Evolutionary conservation across 2,888 invertebrate species (phyloP).

Genomic region (Acanthopleura granulata): DNA sequence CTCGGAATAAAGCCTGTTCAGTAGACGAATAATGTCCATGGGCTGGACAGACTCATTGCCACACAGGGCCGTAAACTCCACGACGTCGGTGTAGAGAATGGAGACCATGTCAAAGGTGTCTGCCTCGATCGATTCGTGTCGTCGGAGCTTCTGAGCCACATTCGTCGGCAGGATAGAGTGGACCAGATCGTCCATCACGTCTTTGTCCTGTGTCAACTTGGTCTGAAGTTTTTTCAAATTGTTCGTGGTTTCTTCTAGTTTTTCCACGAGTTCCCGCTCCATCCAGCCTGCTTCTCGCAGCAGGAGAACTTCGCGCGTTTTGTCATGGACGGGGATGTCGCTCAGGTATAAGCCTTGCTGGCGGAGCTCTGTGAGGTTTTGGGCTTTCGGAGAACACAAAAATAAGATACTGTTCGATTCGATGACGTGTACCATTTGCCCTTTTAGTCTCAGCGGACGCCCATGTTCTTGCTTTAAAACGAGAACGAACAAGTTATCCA

Average conservation of each 20-base stretch:
- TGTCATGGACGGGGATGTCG: conserved; percentile 93
- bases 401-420: conserved; percentile 91
- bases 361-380: conserved; percentile 89
- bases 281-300: conserved; percentile 40
- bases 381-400: conserved; percentile 90
- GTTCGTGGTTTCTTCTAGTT: conserved; percentile 53
- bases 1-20: conserved; percentile 37
- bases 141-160: conserved; percentile 91
- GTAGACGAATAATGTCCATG: conserved; percentile 51
- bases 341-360: conserved; percentile 92
- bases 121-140: conserved; percentile 85
- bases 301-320: conserved; percentile 83
- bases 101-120: conserved; percentile 92
- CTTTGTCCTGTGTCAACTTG: conserved; percentile 82
- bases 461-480: conserved; percentile 76
- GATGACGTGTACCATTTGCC: conserved; percentile 92
- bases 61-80: conserved; percentile 94
- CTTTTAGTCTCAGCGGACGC: conserved; percentile 81
- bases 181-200: conserved; percentile 91
- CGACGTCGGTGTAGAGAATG: conserved; percentile 94
- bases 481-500: conserved; percentile 13
- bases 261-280: conserved; percentile 50
- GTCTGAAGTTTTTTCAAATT: conserved; percentile 47
- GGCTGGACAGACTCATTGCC: conserved; percentile 64
- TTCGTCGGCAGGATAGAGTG: conserved; percentile 94